Base-by-base conservation (phyloP, 1,140 invertebrate genomes). In the Dendrolimus kikuchii region DNA sequence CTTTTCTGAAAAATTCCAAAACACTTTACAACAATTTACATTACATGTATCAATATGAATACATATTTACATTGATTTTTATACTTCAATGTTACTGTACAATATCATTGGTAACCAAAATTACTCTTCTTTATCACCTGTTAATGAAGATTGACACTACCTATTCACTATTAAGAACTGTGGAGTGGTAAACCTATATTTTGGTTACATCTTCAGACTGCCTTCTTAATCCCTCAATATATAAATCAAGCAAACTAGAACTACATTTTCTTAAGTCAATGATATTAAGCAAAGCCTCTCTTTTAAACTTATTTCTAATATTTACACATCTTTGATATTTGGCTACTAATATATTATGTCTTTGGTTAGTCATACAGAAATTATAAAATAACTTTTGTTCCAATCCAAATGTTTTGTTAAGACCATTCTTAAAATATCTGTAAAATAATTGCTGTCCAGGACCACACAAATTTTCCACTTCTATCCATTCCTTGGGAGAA, bases 381-480 rank as follows among this genome's bases (percentile, higher is more conserved):
- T 81, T 76, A 58, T 84, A 86, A 72, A 86, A 84, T 10, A 83
- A 52, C 53, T 78, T 81, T 60, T 86, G 74, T 57, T 83, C 81
- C 55, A 55, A 72, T 41, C 57, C 69, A 58, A 76, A 84, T 52
- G 59, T 71, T 53, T 59, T 66, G 38, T 68, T 74, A 5, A 83
- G 38, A 5, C 83, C 83, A 55, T 79, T 59, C 57, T 74, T 81
- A 58, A 86, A 86, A 62, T 76, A 65, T 70, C 80, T 75, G 51
- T 84, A 86, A 66, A 83, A 86, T 23, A 86, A 42, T 51, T 86
- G 79, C 38, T 78, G 57, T 38, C 54, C 60, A 55, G 49, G 48
- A 38, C 54, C 47, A 59, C 77, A 81, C 37, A 84, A 48, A 46
- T 68, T 70, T 69, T 86, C 81, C 47, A 84, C 71, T 40, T 75